These are phyloP conservation scores for Bubo scandiacus DNA, from an alignment of 2,113 vertebrate genomes.

Conservation along the genomic window DNA sequence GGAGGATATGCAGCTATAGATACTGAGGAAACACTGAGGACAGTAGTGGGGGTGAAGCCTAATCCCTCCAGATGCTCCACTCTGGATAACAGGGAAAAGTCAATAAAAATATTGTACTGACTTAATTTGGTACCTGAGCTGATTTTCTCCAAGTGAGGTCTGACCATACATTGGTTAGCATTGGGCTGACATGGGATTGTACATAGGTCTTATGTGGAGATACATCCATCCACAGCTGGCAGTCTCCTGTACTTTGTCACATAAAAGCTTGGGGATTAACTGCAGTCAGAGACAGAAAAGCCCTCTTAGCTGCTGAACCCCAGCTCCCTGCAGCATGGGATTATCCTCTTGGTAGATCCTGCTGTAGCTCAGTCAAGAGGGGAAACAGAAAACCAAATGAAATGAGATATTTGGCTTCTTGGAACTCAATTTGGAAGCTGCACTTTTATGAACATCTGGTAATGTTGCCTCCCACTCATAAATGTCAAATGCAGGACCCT, in stretches of 20 bases:
- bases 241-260: background rate
- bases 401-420: slow-evolving; percentile 36
- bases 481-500: slow-evolving; percentile 32
- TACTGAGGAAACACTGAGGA: background rate
- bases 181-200: background rate
- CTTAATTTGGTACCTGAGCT: background rate
- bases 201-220: background rate
- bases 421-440: slow-evolving; percentile 7
- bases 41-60: background rate
- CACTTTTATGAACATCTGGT: slow-evolving; percentile 57
- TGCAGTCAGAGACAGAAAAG: background rate
- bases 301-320: background rate
- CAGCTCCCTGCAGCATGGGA: background rate
- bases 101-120: background rate
- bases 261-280: background rate
- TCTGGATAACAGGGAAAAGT: background rate
- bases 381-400: slow-evolving; percentile 37
- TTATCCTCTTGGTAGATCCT: slow-evolving; percentile 7
- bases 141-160: background rate
- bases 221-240: background rate
- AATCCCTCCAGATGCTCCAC: background rate
- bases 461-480: slow-evolving; percentile 44
- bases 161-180: background rate
- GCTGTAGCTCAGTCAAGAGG: background rate
- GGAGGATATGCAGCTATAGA: background rate